These are phyloP conservation scores for Carettochelys insculpta DNA, from an alignment of 2,113 vertebrate species.

Conservation along the genomic window DNA sequence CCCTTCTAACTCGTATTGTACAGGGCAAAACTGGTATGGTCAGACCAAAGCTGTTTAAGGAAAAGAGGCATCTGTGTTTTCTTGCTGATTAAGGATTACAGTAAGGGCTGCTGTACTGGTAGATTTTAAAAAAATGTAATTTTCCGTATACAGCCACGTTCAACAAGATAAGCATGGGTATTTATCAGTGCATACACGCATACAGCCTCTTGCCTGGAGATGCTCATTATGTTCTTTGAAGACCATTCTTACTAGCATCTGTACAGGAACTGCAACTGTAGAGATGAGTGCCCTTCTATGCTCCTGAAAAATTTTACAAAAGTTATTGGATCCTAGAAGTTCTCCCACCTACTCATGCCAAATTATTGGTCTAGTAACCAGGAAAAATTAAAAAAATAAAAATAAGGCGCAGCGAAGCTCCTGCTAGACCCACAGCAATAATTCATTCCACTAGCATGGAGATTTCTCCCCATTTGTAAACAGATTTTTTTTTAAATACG, in stretches of 20 bases:
- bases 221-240: accelerated
- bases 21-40: accelerated
- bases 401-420: conserved; percentile 53
- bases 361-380: conserved; percentile 35
- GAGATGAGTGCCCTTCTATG: accelerated
- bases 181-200: background rate
- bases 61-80: conserved; percentile 38
- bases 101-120: background rate
- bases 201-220: background rate
- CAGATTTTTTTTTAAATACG: conserved; percentile 3
- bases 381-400: background rate
- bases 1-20: background rate
- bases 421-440: conserved; percentile 58
- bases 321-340: accelerated
- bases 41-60: background rate
- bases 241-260: background rate
- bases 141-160: background rate
- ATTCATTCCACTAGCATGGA: conserved; percentile 35
- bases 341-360: conserved; percentile 24
- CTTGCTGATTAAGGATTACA: background rate
- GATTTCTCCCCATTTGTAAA: conserved; percentile 61
- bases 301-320: accelerated
- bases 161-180: background rate
- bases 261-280: accelerated
- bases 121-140: background rate